Percentiles rank a stretch among this genome's conserved stretches.
These are phyloP conservation scores for Drosophila sturtevanti DNA, from an alignment of 1,140 invertebrate genomes.

Conservation along the genomic window DNA sequence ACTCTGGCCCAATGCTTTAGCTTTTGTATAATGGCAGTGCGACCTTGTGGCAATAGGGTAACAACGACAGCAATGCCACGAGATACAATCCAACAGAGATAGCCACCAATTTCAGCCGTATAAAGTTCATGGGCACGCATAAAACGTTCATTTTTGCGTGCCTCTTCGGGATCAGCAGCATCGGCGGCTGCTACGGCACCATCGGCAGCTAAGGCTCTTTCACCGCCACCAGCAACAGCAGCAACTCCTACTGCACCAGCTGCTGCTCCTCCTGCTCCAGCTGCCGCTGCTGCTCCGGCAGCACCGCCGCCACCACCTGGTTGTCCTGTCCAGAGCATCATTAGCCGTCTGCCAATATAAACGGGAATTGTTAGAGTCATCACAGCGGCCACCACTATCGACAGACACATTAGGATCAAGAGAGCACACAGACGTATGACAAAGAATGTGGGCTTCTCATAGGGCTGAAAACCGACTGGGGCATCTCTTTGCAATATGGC, in stretches of 20 bases:
- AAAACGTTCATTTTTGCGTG: constrained; percentile 84
- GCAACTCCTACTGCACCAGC: constrained; percentile 16
- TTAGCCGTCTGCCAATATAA: constrained; percentile 93
- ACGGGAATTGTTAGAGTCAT: constrained; percentile 89
- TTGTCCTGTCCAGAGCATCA: constrained; percentile 90
- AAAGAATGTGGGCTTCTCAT: constrained; percentile 93
- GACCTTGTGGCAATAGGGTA: constrained; percentile 94
- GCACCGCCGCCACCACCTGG: constrained; percentile 23
- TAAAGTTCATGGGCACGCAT: constrained; percentile 96
- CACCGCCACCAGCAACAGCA: not conserved
- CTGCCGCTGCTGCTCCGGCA: constrained; percentile 15
- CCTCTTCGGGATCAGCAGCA: constrained; percentile 43
- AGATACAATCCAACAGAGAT: constrained; percentile 94
- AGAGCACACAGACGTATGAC: constrained; percentile 89
- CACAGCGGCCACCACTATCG: constrained; percentile 87
- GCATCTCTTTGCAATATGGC: constrained; percentile 91
- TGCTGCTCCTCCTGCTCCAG: constrained; percentile 13
- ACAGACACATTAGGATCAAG: constrained; percentile 91
- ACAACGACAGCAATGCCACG: constrained; percentile 90
- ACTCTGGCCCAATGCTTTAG: constrained; percentile 89
- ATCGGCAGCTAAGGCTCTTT: constrained; percentile 83
- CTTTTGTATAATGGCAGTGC: constrained; percentile 89
- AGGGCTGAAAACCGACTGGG: constrained; percentile 93
- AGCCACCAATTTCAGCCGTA: constrained; percentile 94
- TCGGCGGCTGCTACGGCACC: constrained; percentile 3